Evolutionary conservation across 1,140 invertebrate species (phyloP).

Genomic region (Drosophila arawakana): DNA sequence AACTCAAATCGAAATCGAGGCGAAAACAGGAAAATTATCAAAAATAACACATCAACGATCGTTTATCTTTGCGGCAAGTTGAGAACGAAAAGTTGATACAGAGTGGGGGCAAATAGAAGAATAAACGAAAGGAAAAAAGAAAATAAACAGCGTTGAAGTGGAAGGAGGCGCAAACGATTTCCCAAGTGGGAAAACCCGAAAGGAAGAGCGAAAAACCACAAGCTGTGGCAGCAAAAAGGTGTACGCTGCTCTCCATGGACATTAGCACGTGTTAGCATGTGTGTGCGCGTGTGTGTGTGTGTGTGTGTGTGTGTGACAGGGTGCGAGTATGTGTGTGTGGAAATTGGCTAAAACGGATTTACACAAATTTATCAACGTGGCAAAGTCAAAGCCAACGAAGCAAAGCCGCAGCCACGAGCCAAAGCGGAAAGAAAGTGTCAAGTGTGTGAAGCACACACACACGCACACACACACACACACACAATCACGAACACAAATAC

Average conservation of each 20-base stretch:
- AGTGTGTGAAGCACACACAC: constrained; percentile 53
- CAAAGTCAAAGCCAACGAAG: constrained; percentile 73
- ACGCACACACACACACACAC: constrained; percentile 9
- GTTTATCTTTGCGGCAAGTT: constrained; percentile 44
- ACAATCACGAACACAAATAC: neutral
- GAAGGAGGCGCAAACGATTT: constrained; percentile 23
- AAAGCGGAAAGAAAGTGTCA: constrained; percentile 78
- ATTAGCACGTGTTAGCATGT: constrained; percentile 45
- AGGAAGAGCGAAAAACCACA: constrained; percentile 52
- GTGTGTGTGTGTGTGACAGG: constrained; percentile 22
- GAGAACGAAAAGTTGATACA: constrained; percentile 3
- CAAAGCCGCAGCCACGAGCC: constrained; percentile 55
- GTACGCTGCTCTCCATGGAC: constrained; percentile 62
- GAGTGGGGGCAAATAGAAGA: constrained; percentile 4
- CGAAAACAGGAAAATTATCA: constrained; percentile 36
- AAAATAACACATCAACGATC: constrained; percentile 60
- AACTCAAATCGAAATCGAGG: constrained; percentile 5
- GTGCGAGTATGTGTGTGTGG: constrained; percentile 50
- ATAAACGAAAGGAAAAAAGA: neutral
- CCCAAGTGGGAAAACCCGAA: constrained; percentile 41
- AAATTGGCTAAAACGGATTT: constrained; percentile 82
- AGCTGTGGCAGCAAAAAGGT: constrained; percentile 56
- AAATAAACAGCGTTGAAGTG: neutral
- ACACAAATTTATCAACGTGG: constrained; percentile 82
- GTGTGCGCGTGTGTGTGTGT: constrained; percentile 13